phyloP scores from a whole-genome alignment of 2,888 invertebrate species.

The Scelioninae gen. 2 region DNA sequence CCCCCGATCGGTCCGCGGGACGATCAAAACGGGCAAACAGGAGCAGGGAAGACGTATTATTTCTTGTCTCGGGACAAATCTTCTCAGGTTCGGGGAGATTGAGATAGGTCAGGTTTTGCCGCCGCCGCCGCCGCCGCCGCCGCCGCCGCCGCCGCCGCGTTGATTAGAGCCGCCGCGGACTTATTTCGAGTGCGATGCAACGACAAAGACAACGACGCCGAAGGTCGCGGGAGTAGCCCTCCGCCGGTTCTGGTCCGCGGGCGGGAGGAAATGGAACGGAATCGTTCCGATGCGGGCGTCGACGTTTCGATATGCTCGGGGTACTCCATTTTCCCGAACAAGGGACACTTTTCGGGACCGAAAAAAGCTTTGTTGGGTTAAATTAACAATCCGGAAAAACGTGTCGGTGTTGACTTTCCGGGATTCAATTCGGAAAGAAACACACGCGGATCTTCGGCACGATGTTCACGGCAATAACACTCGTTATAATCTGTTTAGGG shows the following conservation, averaged over 20 bases:
- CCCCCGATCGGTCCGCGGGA: too few species aligned
- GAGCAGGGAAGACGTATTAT: slow-evolving; percentile 41
- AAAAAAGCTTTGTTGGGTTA: slow-evolving; percentile 22
- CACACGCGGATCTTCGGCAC: too few species aligned
- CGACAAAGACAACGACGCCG: slow-evolving; percentile 35
- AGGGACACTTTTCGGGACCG: slow-evolving; percentile 1
- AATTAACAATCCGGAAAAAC: slow-evolving; percentile 29
- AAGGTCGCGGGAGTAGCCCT: slow-evolving; percentile 41
- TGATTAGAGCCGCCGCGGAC: slow-evolving; percentile 54
- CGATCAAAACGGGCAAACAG: slow-evolving; percentile 18
- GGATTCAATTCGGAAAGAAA: too few species aligned
- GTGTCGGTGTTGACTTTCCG: slow-evolving; percentile 24
- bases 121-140: slow-evolving; percentile 46
- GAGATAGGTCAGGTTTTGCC: slow-evolving; percentile 60
- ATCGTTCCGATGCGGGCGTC: slow-evolving; percentile 32
- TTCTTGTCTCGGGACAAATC: slow-evolving; percentile 59
- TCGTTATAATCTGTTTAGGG: too few species aligned
- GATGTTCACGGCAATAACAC: too few species aligned
- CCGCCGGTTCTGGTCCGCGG: not conserved
- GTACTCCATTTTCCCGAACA: not conserved
- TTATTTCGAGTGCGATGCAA: slow-evolving; percentile 49
- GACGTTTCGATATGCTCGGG: slow-evolving; percentile 18
- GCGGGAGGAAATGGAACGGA: slow-evolving; percentile 1
- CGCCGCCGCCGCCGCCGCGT: slow-evolving; percentile 47
- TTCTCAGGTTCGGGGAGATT: slow-evolving; percentile 54